These are phyloP conservation scores for Mamestra configurata DNA, from an alignment of 1,140 invertebrate genomes.

Conservation along the genomic window DNA sequence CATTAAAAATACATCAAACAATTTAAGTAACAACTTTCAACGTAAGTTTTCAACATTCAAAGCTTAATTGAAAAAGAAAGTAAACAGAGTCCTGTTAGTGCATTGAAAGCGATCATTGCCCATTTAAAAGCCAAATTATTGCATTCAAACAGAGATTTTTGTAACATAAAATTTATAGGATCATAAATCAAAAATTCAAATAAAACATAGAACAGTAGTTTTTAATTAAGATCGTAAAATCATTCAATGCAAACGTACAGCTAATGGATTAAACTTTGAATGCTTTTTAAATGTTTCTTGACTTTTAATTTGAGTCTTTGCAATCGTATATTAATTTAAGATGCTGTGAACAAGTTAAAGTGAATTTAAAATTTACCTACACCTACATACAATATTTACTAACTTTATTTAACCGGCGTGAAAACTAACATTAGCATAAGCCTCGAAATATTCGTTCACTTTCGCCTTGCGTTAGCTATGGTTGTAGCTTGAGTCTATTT, in stretches of 20 bases:
- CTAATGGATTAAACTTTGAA: slow-evolving; percentile 6
- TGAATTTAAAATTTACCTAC: no score
- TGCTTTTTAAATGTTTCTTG: not conserved
- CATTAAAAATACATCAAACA: not conserved
- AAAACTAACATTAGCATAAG: not conserved
- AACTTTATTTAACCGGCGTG: not conserved
- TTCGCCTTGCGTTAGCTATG: no score
- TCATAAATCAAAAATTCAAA: slow-evolving; percentile 24
- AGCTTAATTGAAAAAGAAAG: not conserved
- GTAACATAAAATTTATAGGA: not conserved
- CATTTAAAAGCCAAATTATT: not conserved
- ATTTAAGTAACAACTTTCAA: not conserved
- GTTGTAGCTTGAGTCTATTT: not conserved
- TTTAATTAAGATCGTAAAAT: slow-evolving; percentile 14
- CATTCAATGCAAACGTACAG: not conserved
- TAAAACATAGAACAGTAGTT: not conserved
- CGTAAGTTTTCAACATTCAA: not conserved
- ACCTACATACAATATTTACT: no score
- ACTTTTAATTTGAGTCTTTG: not conserved
- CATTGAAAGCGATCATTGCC: not conserved
- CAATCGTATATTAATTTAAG: no score
- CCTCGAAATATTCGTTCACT: slow-evolving; percentile 1
- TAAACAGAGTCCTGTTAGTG: not conserved
- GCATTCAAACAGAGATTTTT: not conserved
- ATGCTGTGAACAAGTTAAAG: no score